Percentiles rank a stretch among this genome's conserved stretches.
Conservation (phyloP, 2,888 invertebrate genomes). For the Lasioglossum pauxillum region DNA sequence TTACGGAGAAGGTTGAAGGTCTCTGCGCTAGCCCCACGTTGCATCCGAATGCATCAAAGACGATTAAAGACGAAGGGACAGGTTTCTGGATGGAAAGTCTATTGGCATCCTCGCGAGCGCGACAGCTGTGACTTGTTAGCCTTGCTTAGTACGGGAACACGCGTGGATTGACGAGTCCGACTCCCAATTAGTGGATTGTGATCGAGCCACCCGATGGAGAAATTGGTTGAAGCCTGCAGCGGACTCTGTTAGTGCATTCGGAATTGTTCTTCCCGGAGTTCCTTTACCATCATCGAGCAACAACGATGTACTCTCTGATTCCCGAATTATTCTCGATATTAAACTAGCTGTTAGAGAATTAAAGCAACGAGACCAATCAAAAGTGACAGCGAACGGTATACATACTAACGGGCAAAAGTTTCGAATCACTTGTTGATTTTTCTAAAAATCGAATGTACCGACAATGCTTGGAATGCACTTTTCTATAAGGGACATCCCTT, state of each 20-base stretch:
- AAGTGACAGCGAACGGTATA: background rate
- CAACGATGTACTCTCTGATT: background rate
- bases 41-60: background rate
- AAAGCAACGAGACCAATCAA: background rate
- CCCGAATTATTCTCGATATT: background rate
- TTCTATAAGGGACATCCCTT: too few relatives aligned
- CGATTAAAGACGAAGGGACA: conserved; percentile 9
- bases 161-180: conserved; percentile 42
- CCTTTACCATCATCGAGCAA: background rate
- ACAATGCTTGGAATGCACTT: too few relatives aligned
- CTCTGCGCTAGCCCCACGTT: background rate
- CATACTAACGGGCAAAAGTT: too few relatives aligned
- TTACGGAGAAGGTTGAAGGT: background rate
- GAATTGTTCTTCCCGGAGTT: background rate
- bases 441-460: too few relatives aligned
- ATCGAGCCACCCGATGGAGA: background rate
- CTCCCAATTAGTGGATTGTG: background rate
- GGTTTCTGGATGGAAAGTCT: background rate
- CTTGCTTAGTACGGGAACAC: conserved; percentile 56
- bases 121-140: conserved; percentile 52
- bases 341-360: background rate
- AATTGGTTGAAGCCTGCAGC: background rate
- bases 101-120: conserved; percentile 22
- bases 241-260: background rate
- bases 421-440: too few relatives aligned